A percentile compares a stretch with the other conserved stretches of the same genome.
Conservation (phyloP, 2,888 invertebrate genomes). For the Parnassius orleans region DNA sequence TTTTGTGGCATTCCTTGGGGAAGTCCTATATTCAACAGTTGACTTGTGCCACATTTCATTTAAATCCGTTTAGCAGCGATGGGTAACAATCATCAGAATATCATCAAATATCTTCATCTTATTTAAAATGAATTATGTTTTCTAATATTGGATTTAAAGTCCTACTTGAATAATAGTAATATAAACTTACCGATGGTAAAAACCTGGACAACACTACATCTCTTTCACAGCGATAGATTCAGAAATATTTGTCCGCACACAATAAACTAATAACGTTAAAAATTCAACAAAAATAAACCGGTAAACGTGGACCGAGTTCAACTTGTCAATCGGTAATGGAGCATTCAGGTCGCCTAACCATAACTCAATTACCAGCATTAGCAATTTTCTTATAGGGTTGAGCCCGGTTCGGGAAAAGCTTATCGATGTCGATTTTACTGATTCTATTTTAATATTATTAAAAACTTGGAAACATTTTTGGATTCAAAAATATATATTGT, state of each 20-base stretch:
- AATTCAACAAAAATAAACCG: conserved; percentile 19
- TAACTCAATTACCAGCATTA: conserved; percentile 80
- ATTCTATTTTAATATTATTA: background rate
- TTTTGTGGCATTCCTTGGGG: too few species aligned
- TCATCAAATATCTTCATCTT: too few species aligned
- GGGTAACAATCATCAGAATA: too few species aligned
- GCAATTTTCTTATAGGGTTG: conserved; percentile 68
- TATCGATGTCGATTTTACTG: conserved; percentile 36
- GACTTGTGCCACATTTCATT: too few species aligned
- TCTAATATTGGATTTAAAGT: too few species aligned
- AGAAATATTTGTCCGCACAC: conserved; percentile 16
- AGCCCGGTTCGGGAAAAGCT: conserved; percentile 9
- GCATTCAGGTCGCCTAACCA: conserved; percentile 63
- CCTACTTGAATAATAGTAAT: too few species aligned
- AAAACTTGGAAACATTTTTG: background rate
- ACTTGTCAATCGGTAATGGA: conserved; percentile 59
- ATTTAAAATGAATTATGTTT: too few species aligned
- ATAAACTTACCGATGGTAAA: conserved; percentile 14
- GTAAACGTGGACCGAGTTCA: conserved; percentile 37
- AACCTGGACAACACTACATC: conserved; percentile 44
- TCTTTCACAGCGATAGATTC: conserved; percentile 32
- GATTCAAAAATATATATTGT: too few species aligned
- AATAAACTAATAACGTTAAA: conserved; percentile 21
- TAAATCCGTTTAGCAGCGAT: too few species aligned
- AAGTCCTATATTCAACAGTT: too few species aligned